These are phyloP conservation scores for Cyclina sinensis DNA, from an alignment of 1,140 invertebrate genomes.

Conservation along the genomic window DNA sequence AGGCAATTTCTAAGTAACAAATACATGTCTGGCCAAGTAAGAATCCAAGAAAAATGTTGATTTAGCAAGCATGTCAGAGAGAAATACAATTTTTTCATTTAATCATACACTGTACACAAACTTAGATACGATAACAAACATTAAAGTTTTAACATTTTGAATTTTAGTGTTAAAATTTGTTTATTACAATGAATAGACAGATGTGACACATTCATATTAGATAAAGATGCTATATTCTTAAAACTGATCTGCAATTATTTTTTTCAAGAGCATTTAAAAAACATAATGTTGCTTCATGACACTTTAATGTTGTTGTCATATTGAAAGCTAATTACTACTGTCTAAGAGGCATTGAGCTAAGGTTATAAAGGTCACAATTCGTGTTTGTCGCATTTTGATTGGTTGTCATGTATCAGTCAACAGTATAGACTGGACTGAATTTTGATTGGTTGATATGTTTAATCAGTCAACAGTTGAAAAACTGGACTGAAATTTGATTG, in stretches of 20 bases:
- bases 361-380: slow-evolving; percentile 48
- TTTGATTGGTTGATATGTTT: slow-evolving; percentile 62
- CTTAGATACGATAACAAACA: slow-evolving; percentile 43
- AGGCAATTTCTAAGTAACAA: neutral
- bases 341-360: slow-evolving; percentile 50
- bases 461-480: slow-evolving; percentile 3
- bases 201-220: no score
- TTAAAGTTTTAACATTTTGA: slow-evolving; percentile 3
- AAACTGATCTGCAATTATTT: no score
- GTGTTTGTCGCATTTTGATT: slow-evolving; percentile 30
- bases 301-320: slow-evolving; percentile 50
- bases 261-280: neutral
- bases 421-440: slow-evolving; percentile 50
- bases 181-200: no score
- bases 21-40: slow-evolving; percentile 18
- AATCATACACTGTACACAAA: slow-evolving; percentile 67
- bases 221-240: no score
- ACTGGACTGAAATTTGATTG: slow-evolving; percentile 52
- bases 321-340: slow-evolving; percentile 3
- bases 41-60: slow-evolving; percentile 37
- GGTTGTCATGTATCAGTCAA: slow-evolving; percentile 16
- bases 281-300: neutral
- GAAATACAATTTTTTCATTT: slow-evolving; percentile 36
- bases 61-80: slow-evolving; percentile 52
- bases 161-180: no score